phyloP scores from a whole-genome alignment of 2,797 vertebrate genomes.

The Onychomys leucogaster region DNA sequence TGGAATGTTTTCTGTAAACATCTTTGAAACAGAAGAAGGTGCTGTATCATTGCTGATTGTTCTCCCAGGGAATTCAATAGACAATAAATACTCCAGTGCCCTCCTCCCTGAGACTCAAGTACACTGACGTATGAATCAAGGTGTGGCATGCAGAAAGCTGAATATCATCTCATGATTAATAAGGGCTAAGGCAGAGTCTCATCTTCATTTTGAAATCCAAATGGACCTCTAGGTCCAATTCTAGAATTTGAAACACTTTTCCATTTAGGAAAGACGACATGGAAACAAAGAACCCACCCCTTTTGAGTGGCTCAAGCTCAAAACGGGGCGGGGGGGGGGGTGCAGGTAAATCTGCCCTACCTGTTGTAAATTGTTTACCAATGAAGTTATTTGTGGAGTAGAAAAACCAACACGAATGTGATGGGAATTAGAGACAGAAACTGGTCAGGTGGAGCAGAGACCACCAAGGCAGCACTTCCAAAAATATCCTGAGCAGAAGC shows the following conservation, averaged over 20 bases:
- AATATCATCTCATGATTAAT: neutral
- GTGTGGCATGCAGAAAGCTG: neutral
- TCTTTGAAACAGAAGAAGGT: neutral
- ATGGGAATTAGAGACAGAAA: neutral
- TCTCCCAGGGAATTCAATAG: neutral
- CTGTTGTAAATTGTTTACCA: neutral
- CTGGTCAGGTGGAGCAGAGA: neutral
- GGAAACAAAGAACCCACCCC: rapidly evolving
- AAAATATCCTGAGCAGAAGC: neutral
- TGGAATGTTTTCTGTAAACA: neutral
- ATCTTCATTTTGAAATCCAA: neutral
- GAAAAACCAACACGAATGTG: neutral
- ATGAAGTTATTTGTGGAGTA: neutral
- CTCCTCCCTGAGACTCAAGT: neutral
- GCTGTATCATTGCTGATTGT: too few species aligned
- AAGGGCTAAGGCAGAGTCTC: neutral
- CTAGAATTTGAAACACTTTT: neutral
- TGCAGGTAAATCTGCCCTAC: neutral
- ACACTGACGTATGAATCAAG: neutral
- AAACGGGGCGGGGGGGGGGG: too few species aligned
- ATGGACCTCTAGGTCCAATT: neutral
- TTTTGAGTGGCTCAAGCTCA: too few species aligned
- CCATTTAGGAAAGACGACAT: neutral
- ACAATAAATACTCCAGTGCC: neutral
- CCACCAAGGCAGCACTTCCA: neutral